Conservation (phyloP, 2,113 vertebrate species). For the Paradoxurus hermaphroditus region DNA sequence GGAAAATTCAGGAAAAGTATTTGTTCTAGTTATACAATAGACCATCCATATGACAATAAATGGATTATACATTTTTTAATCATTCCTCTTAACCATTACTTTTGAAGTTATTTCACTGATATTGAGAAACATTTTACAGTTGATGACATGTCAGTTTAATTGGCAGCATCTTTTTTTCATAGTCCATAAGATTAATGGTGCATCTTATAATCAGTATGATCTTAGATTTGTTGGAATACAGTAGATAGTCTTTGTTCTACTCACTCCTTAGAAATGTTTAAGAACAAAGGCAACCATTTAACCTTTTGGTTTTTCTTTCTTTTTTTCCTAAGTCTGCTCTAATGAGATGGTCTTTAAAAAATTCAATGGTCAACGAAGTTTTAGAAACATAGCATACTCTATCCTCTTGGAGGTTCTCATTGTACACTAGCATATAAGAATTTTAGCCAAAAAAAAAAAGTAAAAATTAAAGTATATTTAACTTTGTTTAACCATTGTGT, state of each 20-base stretch:
- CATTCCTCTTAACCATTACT: conserved; percentile 22
- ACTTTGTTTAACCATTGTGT: background rate
- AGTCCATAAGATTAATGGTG: background rate
- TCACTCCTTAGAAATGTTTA: background rate
- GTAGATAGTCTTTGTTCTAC: background rate
- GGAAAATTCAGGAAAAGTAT: background rate
- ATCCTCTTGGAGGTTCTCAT: background rate
- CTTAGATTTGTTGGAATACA: conserved; percentile 24
- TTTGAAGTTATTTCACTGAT: conserved; percentile 43
- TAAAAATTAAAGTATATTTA: background rate
- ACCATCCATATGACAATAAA: background rate
- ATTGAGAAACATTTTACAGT: background rate
- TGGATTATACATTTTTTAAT: background rate
- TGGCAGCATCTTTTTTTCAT: conserved; percentile 29
- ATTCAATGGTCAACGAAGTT: background rate
- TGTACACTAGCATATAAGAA: background rate
- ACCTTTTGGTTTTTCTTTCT: conserved; percentile 25
- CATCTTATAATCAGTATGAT: background rate
- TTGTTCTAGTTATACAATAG: background rate
- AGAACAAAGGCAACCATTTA: conserved; percentile 21
- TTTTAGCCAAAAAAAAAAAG: background rate
- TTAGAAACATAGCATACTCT: background rate
- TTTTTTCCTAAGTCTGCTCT: background rate
- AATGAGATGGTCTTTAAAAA: conserved; percentile 12
- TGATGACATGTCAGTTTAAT: conserved; percentile 39